A percentile compares a stretch with the other conserved stretches of the same genome.
phyloP scores from a whole-genome alignment of 2,888 invertebrate genomes.

The Oeneis ivallda region DNA sequence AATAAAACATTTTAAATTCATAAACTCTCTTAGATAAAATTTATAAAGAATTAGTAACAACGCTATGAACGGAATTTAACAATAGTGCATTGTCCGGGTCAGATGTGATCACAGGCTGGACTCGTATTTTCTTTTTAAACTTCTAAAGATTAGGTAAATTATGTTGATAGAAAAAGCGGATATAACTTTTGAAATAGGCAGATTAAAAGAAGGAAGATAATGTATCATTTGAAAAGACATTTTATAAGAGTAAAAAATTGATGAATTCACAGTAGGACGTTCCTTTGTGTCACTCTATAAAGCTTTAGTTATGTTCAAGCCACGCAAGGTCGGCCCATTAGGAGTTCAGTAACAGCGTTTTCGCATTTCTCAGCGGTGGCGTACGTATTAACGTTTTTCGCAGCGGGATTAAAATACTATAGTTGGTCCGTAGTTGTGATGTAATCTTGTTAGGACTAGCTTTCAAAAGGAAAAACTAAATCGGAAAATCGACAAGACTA shows the following conservation, averaged over 20 bases:
- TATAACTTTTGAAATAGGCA: too few relatives aligned
- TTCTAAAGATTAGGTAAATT: too few relatives aligned
- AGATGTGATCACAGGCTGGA: too few relatives aligned
- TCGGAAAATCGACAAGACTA: not conserved
- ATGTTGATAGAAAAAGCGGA: too few relatives aligned
- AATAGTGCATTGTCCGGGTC: too few relatives aligned
- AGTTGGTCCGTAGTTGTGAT: constrained; percentile 32
- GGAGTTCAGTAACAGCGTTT: constrained; percentile 58
- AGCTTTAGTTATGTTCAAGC: constrained; percentile 37
- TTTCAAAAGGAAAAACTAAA: constrained; percentile 3
- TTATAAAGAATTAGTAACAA: too few relatives aligned
- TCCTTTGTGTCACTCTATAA: constrained; percentile 25
- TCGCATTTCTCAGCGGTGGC: constrained; percentile 56
- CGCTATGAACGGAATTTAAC: too few relatives aligned
- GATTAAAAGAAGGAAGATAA: not conserved
- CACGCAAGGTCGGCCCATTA: constrained; percentile 38
- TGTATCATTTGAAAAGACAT: not conserved
- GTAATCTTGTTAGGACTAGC: constrained; percentile 21
- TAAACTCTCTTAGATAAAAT: too few relatives aligned
- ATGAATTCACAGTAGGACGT: not conserved
- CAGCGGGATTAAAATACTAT: constrained; percentile 42
- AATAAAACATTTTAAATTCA: not conserved
- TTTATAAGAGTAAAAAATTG: not conserved
- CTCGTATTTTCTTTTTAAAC: too few relatives aligned
- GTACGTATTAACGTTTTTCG: constrained; percentile 38